Evolutionary conservation across 2,113 vertebrate species (phyloP).

Genomic region (Takifugu bimaculatus): DNA sequence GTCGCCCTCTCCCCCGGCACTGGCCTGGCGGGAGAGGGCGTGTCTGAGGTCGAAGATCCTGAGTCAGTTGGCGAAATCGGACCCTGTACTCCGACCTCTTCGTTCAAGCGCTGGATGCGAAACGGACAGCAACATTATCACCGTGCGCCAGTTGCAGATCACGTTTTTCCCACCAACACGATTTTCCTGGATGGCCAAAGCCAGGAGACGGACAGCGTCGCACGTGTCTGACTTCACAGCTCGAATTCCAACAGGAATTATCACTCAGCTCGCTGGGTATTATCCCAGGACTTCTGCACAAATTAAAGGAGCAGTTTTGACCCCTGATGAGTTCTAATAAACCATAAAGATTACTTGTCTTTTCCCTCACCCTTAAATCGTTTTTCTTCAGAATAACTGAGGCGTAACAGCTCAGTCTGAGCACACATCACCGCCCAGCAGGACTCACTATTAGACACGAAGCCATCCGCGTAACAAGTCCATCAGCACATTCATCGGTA

Average conservation of each 20-base stretch:
- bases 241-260: slow-evolving; percentile 21
- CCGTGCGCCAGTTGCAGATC: not conserved
- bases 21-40: slow-evolving; percentile 2
- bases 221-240: slow-evolving; percentile 25
- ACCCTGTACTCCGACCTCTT: slow-evolving; percentile 3
- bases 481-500: slow-evolving; percentile 12
- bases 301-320: slow-evolving; percentile 19
- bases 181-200: not conserved
- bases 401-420: slow-evolving; percentile 24
- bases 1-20: slow-evolving; percentile 23
- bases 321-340: slow-evolving; percentile 45
- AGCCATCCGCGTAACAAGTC: slow-evolving; percentile 26
- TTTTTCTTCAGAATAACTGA: slow-evolving; percentile 48
- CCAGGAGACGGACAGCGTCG: slow-evolving; percentile 7
- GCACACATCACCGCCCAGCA: slow-evolving; percentile 9
- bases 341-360: slow-evolving; percentile 31
- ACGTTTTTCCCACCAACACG: too few relatives aligned
- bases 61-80: not conserved
- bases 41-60: not conserved
- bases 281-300: slow-evolving; percentile 33
- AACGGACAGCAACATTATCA: slow-evolving; percentile 14
- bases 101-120: not conserved
- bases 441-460: slow-evolving; percentile 17
- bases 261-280: slow-evolving; percentile 19
- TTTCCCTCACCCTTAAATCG: slow-evolving; percentile 40